Percentiles rank a stretch among this genome's conserved stretches.
Evolutionary conservation across 2,113 vertebrate species (phyloP).

Genomic region (Pterocles orientalis): DNA sequence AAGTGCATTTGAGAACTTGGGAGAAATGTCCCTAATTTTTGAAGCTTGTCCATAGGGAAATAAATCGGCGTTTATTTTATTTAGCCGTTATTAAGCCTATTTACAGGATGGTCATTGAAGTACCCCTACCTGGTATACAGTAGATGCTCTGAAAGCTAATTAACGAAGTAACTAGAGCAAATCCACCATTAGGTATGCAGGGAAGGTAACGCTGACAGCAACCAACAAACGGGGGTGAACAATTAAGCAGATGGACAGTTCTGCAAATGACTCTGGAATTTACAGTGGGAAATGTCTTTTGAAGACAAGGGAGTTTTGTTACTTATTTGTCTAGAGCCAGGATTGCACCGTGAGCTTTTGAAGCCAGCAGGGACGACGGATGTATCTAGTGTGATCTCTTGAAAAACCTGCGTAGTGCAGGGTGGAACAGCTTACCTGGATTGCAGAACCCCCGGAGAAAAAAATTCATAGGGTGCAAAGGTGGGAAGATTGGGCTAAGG

Average conservation of each 20-base stretch:
- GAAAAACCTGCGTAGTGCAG: rapidly evolving
- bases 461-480: background rate
- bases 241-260: background rate
- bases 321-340: background rate
- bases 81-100: background rate
- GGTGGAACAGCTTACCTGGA: background rate
- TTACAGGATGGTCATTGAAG: background rate
- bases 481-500: background rate
- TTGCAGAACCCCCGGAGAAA: background rate
- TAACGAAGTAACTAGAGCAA: background rate
- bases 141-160: background rate
- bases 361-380: background rate
- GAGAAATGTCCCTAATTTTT: background rate
- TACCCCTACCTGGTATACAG: background rate
- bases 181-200: background rate
- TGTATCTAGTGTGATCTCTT: background rate
- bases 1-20: background rate
- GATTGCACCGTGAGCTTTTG: background rate
- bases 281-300: background rate
- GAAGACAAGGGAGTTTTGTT: background rate
- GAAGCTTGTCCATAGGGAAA: background rate
- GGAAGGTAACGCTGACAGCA: background rate
- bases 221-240: background rate
- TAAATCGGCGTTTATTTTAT: background rate
- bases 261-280: background rate